Base-by-base conservation (phyloP, 2,888 invertebrate species). In the Rhagonycha lutea region DNA sequence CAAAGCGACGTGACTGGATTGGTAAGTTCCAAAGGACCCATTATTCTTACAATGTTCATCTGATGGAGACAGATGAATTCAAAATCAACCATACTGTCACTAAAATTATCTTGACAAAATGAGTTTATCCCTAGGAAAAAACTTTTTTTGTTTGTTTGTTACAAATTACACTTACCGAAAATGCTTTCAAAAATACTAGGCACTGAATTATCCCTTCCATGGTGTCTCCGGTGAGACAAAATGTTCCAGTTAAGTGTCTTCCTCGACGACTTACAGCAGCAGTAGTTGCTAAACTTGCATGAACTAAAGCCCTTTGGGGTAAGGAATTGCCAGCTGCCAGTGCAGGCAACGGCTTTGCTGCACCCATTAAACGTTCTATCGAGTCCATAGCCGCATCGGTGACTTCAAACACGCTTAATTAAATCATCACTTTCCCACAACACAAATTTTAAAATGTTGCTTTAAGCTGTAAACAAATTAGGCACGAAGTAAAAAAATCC, bases 121-220 rank as follows among this genome's bases (percentile, higher is more conserved):
- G 47, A 47, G 47, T n/a, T n/a, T 7, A n/a, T 7, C n/a, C n/a
- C n/a, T 47, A 47, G n/a, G 47, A 8, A 47, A 47, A 47, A 47
- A 47, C 2, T n/a, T 62, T 62, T n/a, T 14, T 62, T 26, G 24
- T n/a, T 23, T 12, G 9, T 24, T 23, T 14, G 67, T 67, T 9
- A 24, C 14, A 72, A 73, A 73, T 61, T 14, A 73, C 60, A 91
- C 96, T 94, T 91, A 96, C 96, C 94, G 96, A 95, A 88, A 96
- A 96, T 61, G 96, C 96, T 89, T 96, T 96, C 86, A 96, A 92
- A 90, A 96, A 96, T 84, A 96, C 96, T 84, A 96, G 91, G 88
- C 96, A 96, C 90, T 96, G 96, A 86, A 96, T 96, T 86, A 96
- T 96, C 83, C 96, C 96, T 87, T 96, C 96, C 96, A 96, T 96